Base-by-base conservation (phyloP, 2,113 vertebrate genomes). In the Crocuta crocuta region DNA sequence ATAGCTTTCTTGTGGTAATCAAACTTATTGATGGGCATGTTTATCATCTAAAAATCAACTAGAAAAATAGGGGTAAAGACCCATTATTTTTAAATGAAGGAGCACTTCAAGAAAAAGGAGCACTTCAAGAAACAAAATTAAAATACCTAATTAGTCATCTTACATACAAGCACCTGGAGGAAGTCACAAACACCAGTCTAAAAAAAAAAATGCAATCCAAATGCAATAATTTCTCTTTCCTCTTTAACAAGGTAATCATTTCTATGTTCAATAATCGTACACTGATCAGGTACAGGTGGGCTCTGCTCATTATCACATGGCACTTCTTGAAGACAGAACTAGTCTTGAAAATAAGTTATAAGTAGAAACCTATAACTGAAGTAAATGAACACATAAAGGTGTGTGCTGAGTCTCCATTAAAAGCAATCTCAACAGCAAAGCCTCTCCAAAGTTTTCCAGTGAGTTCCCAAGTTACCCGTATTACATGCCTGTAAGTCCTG, bases 1-100 rank as follows among this genome's bases (percentile, higher is more conserved):
- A 50, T 5, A 79, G 24, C 23, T 89, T 96, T 19, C 48, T 87
- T 50, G 2, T 43, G 63, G 26, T 33, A 21, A 31, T 31, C 10
- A 97, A 73, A 71, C 63, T 73, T 81, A 73, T 15, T 74, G 35
- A 82, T 28, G 21, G 61, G 65, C 31, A 45, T 35, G 65, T 11
- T 85, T 45, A 55, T 50, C 33, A 92, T 50, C 28, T 95, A 94
- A 92, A 65, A 48, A 63, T 43, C 65, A 71, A 43, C 71, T 70
- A 97, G 31, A 80, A 94, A 95, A 94, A 61, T 1, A 48, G 55
- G 45, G 26, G n/a, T 70, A n/a, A 95, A 95, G 89, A 93, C 13
- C 4, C 4, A 53, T 39, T 39, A 39, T 39, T 39, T 39, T 39
- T 39, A 39, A 39, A 39, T 39, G 39, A 39, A 39, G 39, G 39